A percentile compares a stretch with the other conserved stretches of the same genome.
Conservation (phyloP, 30 jellyfish, hydroid and myxozoan genomes). For the Pelagia noctiluca region DNA sequence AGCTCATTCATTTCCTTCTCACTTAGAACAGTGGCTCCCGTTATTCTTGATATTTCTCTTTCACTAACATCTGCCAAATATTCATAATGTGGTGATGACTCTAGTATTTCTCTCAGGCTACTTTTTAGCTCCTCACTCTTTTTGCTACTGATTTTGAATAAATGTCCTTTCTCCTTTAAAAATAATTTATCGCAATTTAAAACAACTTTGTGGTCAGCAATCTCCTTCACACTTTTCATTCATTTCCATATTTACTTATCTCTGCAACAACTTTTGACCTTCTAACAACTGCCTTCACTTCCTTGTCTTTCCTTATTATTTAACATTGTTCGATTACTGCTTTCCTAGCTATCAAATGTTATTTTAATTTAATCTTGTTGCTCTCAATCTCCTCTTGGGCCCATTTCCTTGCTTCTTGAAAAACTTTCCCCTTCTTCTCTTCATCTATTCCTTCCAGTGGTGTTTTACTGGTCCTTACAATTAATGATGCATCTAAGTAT, state of each 20-base stretch:
- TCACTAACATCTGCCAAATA: background rate
- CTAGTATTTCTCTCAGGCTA: background rate
- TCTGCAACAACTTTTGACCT: background rate
- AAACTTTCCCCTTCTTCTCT: constrained; percentile 6
- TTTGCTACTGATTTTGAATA: background rate
- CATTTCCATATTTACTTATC: background rate
- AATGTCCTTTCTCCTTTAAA: constrained; percentile 4
- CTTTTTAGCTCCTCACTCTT: background rate
- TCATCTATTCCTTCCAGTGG: constrained; percentile 20
- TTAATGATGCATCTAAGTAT: background rate
- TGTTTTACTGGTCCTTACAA: background rate
- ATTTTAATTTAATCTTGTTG: background rate
- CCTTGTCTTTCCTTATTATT: constrained; percentile 12
- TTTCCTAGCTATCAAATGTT: constrained; percentile 25
- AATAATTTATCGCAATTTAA: background rate
- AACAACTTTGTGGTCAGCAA: background rate
- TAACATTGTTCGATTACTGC: background rate
- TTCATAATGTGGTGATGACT: background rate
- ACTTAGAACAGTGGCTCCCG: constrained; percentile 39
- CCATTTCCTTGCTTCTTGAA: constrained; percentile 33
- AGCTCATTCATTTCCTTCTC: too few relatives aligned
- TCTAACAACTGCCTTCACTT: constrained; percentile 13
- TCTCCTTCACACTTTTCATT: constrained; percentile 3
- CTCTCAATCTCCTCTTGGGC: constrained; percentile 27
- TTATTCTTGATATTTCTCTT: constrained; percentile 17